These are phyloP conservation scores for Drosophila santomea DNA, from an alignment of 1,140 invertebrate genomes.

Conservation along the genomic window DNA sequence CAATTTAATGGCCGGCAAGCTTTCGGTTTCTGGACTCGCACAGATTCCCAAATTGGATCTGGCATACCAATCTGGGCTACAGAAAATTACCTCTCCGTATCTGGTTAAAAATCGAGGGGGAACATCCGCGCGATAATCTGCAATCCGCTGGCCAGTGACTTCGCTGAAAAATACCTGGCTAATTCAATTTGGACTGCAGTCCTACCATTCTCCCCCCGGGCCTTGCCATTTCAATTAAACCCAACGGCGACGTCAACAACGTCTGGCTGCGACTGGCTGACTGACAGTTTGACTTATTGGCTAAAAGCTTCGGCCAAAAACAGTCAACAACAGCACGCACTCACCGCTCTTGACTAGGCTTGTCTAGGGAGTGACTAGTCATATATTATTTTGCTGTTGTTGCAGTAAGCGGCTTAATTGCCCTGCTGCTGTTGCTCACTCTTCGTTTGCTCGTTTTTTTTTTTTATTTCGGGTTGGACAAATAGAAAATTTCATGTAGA, in stretches of 20 bases:
- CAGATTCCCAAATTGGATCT: background rate
- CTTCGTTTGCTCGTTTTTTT: constrained; percentile 21
- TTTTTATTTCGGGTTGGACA: constrained; percentile 44
- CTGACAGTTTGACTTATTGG: constrained; percentile 66
- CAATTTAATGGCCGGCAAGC: background rate
- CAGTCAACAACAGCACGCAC: constrained; percentile 33
- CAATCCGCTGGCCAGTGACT: constrained; percentile 5
- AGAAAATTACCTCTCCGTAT: background rate
- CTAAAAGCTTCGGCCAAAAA: constrained; percentile 51
- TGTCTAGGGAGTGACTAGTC: constrained; percentile 64
- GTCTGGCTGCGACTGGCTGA: constrained; percentile 25
- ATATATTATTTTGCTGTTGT: constrained; percentile 43
- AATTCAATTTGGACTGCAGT: constrained; percentile 32
- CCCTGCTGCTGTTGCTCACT: constrained; percentile 6
- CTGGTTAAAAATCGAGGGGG: background rate
- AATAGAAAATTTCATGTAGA: constrained; percentile 72
- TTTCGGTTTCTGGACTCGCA: background rate
- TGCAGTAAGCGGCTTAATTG: constrained; percentile 71
- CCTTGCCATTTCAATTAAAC: constrained; percentile 30
- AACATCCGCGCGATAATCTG: constrained; percentile 6
- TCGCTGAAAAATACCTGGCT: background rate
- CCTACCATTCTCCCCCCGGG: background rate
- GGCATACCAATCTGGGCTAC: background rate
- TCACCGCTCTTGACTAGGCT: constrained; percentile 24
- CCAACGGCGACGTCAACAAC: constrained; percentile 24